Percentiles rank a stretch among this genome's conserved stretches.
Conservation (phyloP, 2,797 vertebrate species). For the Chrysolophus pictus region DNA sequence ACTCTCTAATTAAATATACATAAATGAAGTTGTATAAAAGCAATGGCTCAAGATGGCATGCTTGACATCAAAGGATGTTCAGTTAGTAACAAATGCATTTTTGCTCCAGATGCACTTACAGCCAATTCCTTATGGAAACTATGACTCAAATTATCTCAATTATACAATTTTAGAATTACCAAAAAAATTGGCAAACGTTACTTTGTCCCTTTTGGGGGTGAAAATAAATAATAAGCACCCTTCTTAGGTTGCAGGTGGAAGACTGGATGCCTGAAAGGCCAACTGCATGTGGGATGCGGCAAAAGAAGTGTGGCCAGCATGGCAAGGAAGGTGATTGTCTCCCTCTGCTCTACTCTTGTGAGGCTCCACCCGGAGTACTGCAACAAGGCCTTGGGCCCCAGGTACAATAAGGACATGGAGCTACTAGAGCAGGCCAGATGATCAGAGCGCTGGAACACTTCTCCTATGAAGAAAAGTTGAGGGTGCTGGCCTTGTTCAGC, state of each 20-base stretch:
- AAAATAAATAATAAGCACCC: not conserved
- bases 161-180: not conserved
- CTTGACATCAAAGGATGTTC: not conserved
- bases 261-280: too few relatives aligned
- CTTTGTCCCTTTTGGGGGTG: not conserved
- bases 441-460: too few relatives aligned
- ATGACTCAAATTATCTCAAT: not conserved
- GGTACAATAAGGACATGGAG: too few relatives aligned
- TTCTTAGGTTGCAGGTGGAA: not conserved
- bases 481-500: too few relatives aligned
- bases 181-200: not conserved
- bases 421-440: too few relatives aligned
- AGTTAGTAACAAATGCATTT: not conserved
- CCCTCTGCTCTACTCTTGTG: too few relatives aligned
- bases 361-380: too few relatives aligned
- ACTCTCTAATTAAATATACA: not conserved
- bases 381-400: too few relatives aligned
- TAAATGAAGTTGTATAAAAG: not conserved
- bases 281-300: too few relatives aligned
- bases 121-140: not conserved
- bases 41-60: not conserved
- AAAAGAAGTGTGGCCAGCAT: too few relatives aligned
- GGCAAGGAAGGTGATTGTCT: too few relatives aligned
- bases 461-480: too few relatives aligned
- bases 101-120: not conserved